Conservation (phyloP, 1,140 invertebrate species). For the Drosophila kohkoa region DNA sequence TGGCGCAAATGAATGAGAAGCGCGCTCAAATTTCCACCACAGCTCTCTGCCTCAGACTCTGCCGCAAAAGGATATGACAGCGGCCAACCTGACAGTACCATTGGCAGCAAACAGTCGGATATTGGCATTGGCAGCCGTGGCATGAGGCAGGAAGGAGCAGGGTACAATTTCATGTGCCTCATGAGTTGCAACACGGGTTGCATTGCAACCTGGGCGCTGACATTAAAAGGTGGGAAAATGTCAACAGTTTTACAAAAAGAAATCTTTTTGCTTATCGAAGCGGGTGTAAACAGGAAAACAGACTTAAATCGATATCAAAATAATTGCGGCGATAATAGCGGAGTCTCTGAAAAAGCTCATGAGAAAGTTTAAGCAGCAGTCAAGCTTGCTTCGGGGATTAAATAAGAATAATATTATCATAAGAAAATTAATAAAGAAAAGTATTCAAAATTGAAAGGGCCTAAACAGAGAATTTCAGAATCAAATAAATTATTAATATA, state of each 20-base stretch:
- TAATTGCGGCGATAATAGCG: slow-evolving; percentile 47
- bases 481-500: too few species aligned
- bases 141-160: background rate
- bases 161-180: background rate
- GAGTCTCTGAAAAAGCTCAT: background rate
- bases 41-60: slow-evolving; percentile 18
- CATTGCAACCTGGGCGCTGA: slow-evolving; percentile 40
- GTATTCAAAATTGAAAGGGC: too few species aligned
- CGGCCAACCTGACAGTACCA: slow-evolving; percentile 51
- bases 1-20: slow-evolving; percentile 81
- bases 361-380: background rate
- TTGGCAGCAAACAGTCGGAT: slow-evolving; percentile 29
- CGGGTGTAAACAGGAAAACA: background rate
- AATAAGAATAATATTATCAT: background rate
- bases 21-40: slow-evolving; percentile 64
- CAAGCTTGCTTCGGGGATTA: background rate
- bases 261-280: slow-evolving; percentile 22
- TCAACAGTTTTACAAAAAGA: slow-evolving; percentile 48
- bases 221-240: slow-evolving; percentile 82
- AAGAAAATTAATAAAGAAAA: too few species aligned
- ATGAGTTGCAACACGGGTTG: slow-evolving; percentile 8
- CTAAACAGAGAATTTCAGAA: too few species aligned
- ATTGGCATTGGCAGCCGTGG: slow-evolving; percentile 16
- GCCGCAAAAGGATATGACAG: slow-evolving; percentile 82
- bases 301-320: slow-evolving; percentile 36